Conservation (phyloP, 2,888 invertebrate species). For the Sipha maydis region DNA sequence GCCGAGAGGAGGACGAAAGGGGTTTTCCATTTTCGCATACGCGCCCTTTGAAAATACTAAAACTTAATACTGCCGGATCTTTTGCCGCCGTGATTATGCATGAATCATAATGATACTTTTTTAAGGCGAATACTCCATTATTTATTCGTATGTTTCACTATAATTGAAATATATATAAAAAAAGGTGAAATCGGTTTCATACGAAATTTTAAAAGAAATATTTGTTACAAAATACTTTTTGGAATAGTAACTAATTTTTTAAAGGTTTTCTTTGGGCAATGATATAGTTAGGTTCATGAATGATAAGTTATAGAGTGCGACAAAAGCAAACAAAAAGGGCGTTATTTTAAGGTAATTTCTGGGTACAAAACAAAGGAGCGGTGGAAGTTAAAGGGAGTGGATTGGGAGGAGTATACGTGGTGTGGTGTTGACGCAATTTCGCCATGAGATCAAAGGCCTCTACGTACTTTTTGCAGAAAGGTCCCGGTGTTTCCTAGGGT, state of each 20-base stretch:
- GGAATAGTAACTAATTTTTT: not conserved
- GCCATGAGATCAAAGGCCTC: constrained; percentile 54
- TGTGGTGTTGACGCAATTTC: constrained; percentile 61
- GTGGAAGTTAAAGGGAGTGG: constrained; percentile 15
- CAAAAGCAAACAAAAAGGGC: constrained; percentile 53
- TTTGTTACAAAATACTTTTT: not conserved
- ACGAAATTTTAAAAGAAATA: not conserved
- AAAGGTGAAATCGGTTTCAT: not conserved
- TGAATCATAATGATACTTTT: not conserved
- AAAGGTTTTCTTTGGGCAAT: not conserved
- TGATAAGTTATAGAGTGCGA: constrained; percentile 21
- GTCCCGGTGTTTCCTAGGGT: constrained; percentile 62
- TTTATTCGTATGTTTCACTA: not conserved
- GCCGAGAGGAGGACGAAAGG: constrained; percentile 40
- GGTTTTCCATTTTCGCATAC: constrained; percentile 60
- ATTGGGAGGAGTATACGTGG: constrained; percentile 4
- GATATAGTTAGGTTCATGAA: constrained; percentile 6
- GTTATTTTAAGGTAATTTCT: constrained; percentile 60
- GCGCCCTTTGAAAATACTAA: constrained; percentile 50
- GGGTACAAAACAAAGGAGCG: constrained; percentile 53
- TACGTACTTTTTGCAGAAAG: constrained; percentile 46
- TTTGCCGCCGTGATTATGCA: not conserved
- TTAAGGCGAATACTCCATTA: not conserved
- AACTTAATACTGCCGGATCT: constrained; percentile 34
- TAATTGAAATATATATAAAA: not conserved